Evolutionary conservation across 2,888 invertebrate species (phyloP), one percentile per base, ranked within the genome.

Genomic region (Syrphus vitripennis): DNA sequence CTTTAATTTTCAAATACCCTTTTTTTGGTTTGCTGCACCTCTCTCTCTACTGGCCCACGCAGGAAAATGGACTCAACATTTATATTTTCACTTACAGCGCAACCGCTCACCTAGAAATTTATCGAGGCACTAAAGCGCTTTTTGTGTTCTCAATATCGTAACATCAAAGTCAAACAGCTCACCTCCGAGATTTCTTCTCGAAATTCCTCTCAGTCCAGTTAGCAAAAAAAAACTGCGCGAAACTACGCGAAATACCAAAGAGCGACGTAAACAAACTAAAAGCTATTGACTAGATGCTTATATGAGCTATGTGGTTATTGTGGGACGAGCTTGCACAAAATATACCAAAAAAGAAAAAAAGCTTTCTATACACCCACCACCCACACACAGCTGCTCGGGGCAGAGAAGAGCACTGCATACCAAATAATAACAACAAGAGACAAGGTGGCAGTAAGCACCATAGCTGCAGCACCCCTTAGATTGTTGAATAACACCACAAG

Each of bases 211-310:
- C 67, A 16, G 4, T 2, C 31, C 29, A n/a, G 29, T 70, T 16
- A 9, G 16, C n/a, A 50, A 26, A 21, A 14, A 16, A 79, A 76
- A 76, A 74, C 74, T 70, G 48, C 77, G 0, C 81, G 82, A 86
- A 86, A 86, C 86, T 72, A 16, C 77, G 1, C 76, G 77, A 82
- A 86, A n/a, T 7, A 10, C 21, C 16, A 45, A 72, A 71, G 81
- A 84, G 84, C 71, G 53, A 84, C 81, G 76, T 84, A 84, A 84
- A 81, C 84, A 84, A 84, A 84, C 45, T 24, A 37, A 84, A 84
- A 84, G 84, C 81, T 81, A 50, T 67, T 72, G 67, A 50, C 82
- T 65, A 40, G 63, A 55, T 71, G 63, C 37, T 55, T 45, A 14
- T 24, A 34, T 48, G 63, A 14, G 19, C 12, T 31, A 3, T 45